Percentiles rank a stretch among this genome's conserved stretches.
phyloP scores from a whole-genome alignment of 2,888 invertebrate species.

The Axea sp. region DNA sequence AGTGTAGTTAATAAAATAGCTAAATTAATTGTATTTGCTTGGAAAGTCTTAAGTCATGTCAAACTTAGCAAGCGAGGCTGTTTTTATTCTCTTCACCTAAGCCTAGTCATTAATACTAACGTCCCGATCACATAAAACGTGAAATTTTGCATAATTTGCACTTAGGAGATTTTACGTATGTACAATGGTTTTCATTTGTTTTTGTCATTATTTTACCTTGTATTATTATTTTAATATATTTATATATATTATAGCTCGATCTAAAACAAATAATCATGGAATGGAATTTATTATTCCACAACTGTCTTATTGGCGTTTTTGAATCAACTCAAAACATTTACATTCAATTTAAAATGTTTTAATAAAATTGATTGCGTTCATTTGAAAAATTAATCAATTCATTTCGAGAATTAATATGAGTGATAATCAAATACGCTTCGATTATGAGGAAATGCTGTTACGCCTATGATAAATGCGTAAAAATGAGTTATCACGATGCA shows the following conservation, averaged over 20 bases:
- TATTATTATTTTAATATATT: slow-evolving; percentile 3
- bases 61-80: slow-evolving; percentile 57
- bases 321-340: slow-evolving; percentile 2
- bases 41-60: slow-evolving; percentile 49
- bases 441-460: slow-evolving; percentile 18
- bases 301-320: slow-evolving; percentile 14
- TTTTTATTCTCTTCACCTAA: slow-evolving; percentile 57
- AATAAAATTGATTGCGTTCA: slow-evolving; percentile 23
- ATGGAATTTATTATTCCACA: slow-evolving; percentile 20
- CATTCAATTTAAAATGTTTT: too few relatives aligned
- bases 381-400: slow-evolving; percentile 15
- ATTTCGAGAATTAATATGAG: neutral
- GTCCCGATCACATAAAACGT: slow-evolving; percentile 61
- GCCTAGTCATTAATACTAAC: slow-evolving; percentile 62
- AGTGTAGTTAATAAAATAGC: slow-evolving; percentile 21
- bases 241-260: slow-evolving; percentile 33
- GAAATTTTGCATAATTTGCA: slow-evolving; percentile 62
- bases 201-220: slow-evolving; percentile 17
- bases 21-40: slow-evolving; percentile 32
- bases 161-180: slow-evolving; percentile 60
- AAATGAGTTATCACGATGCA: slow-evolving; percentile 23
- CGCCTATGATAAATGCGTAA: slow-evolving; percentile 4
- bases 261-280: slow-evolving; percentile 24
- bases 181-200: slow-evolving; percentile 48
- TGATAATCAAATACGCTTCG: slow-evolving; percentile 32